phyloP scores from a whole-genome alignment of 2,888 invertebrate genomes.

The Latrodectus elegans region DNA sequence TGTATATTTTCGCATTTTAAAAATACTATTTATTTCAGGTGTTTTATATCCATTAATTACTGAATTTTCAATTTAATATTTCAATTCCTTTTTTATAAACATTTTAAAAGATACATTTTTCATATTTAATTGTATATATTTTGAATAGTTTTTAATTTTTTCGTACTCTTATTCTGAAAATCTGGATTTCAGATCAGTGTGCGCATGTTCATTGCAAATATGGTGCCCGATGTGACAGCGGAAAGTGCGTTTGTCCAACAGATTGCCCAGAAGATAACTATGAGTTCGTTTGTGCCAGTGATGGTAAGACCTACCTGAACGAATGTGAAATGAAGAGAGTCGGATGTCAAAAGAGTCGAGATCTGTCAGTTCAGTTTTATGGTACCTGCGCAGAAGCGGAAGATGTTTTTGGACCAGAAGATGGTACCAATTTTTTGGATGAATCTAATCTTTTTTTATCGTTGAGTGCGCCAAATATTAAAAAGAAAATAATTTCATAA shows the following conservation, averaged over 20 bases:
- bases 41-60: too few relatives aligned
- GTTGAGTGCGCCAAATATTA: too few relatives aligned
- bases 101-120: too few relatives aligned
- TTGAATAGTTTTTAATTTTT: too few relatives aligned
- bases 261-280: constrained; percentile 79
- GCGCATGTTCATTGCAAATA: constrained; percentile 86
- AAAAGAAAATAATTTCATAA: too few relatives aligned
- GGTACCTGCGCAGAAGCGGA: constrained; percentile 74
- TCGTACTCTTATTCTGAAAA: too few relatives aligned
- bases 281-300: constrained; percentile 81
- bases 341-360: constrained; percentile 79
- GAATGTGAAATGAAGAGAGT: constrained; percentile 89
- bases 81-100: too few relatives aligned
- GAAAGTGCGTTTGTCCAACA: constrained; percentile 89
- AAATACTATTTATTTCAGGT: too few relatives aligned
- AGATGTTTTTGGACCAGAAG: constrained; percentile 61
- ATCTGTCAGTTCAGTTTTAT: constrained; percentile 77
- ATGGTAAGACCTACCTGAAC: constrained; percentile 86
- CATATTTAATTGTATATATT: too few relatives aligned
- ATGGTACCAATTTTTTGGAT: constrained; percentile 14
- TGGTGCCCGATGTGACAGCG: constrained; percentile 88
- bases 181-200: constrained; percentile 80
- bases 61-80: too few relatives aligned
- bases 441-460: too few relatives aligned
- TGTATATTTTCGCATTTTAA: too few relatives aligned